Percentiles rank a stretch among this genome's conserved stretches.
Evolutionary conservation across 2,797 vertebrate species (phyloP).

Genomic region (Peromyscus aztecus): DNA sequence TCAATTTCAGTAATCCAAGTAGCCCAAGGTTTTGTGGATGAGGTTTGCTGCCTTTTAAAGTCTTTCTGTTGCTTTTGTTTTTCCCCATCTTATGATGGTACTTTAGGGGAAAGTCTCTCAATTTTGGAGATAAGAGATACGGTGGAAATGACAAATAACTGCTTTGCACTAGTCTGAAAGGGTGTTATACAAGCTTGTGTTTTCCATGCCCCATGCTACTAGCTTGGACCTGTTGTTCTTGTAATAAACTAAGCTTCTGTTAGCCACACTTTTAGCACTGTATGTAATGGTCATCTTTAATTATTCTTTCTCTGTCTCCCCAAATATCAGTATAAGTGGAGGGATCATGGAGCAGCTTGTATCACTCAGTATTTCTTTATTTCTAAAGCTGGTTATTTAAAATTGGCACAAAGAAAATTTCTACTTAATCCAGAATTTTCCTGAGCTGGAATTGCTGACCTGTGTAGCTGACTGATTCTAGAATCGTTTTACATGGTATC

Average conservation of each 20-base stretch:
- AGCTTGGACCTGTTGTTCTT: neutral
- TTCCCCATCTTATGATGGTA: neutral
- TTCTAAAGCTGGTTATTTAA: constrained; percentile 55
- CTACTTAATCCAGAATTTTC: constrained; percentile 30
- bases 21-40: constrained; percentile 36
- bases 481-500: neutral
- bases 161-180: neutral
- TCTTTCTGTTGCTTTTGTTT: constrained; percentile 6
- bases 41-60: constrained; percentile 21
- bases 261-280: neutral
- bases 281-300: neutral
- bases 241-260: constrained; percentile 35
- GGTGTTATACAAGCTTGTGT: neutral
- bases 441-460: neutral
- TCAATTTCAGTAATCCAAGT: constrained; percentile 40
- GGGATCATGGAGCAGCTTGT: neutral
- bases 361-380: neutral
- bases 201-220: neutral
- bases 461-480: neutral
- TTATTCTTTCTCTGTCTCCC: neutral
- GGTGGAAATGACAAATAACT: constrained; percentile 22
- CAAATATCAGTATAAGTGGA: constrained; percentile 45
- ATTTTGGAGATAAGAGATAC: neutral
- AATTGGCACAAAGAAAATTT: constrained; percentile 48
- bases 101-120: constrained; percentile 20